These are phyloP conservation scores for Cyanoderma ruficeps DNA, from an alignment of 2,113 vertebrate species.

Conservation along the genomic window DNA sequence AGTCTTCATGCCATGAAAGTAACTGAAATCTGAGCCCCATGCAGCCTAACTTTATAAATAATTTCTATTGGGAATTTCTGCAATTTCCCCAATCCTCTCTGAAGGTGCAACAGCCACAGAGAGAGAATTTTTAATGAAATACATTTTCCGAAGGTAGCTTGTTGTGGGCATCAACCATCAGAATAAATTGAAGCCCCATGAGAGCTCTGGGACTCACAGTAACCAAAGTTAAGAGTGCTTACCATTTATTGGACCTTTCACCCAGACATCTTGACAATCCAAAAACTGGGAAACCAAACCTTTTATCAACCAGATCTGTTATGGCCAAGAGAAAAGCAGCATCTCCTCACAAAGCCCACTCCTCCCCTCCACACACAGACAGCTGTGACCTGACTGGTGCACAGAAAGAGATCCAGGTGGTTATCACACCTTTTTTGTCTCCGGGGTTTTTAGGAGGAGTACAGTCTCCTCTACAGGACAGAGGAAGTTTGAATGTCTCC, in stretches of 20 bases:
- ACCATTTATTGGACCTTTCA: neutral
- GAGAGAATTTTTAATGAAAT: neutral
- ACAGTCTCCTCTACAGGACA: neutral
- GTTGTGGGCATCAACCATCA: neutral
- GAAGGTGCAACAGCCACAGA: neutral
- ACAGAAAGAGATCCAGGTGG: neutral
- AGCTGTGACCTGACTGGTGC: neutral
- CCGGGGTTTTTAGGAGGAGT: neutral
- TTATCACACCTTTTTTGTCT: neutral
- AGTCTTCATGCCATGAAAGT: neutral
- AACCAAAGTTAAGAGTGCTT: neutral
- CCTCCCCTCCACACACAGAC: neutral
- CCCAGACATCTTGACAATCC: neutral
- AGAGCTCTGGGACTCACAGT: neutral
- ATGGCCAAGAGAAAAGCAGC: neutral
- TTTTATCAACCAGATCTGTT: neutral
- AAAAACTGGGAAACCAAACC: rapidly evolving
- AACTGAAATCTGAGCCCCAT: neutral
- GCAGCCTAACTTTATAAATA: neutral
- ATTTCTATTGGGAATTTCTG: neutral
- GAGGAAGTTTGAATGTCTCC: neutral
- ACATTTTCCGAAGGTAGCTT: neutral
- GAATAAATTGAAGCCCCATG: neutral
- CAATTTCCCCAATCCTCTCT: neutral
- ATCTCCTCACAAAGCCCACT: neutral